These are phyloP conservation scores for Anneissia japonica DNA, from an alignment of 35 echinoderm and acorn worm species.

Conservation along the genomic window DNA sequence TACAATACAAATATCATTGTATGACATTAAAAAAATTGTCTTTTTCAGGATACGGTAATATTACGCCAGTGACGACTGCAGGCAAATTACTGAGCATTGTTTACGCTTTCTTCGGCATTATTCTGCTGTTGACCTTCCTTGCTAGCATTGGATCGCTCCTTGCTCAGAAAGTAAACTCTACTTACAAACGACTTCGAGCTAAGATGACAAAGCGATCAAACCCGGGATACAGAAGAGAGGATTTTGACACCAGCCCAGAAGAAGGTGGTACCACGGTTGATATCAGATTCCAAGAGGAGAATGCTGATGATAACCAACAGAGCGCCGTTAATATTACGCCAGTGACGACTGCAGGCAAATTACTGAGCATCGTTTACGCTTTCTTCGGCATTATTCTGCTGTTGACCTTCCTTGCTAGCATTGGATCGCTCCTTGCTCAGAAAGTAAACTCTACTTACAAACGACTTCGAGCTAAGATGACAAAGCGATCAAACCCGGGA, in stretches of 20 bases:
- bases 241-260: neutral
- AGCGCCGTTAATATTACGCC: too few species aligned
- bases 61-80: neutral
- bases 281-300: neutral
- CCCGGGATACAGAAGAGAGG: neutral
- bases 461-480: neutral
- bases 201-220: neutral
- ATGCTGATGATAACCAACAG: too few species aligned
- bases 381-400: neutral
- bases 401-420: neutral
- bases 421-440: neutral
- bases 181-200: neutral
- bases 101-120: neutral
- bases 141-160: neutral
- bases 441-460: neutral
- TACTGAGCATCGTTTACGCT: neutral
- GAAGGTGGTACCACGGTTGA: neutral
- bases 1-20: too few species aligned
- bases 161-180: neutral
- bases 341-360: neutral
- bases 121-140: neutral
- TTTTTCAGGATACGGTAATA: neutral
- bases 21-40: too few species aligned
- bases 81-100: neutral
- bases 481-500: neutral